Percentiles rank a stretch among this genome's conserved stretches.
Evolutionary conservation across 2,888 invertebrate genomes (phyloP).

Genomic region (Neuroscelio doddi): DNA sequence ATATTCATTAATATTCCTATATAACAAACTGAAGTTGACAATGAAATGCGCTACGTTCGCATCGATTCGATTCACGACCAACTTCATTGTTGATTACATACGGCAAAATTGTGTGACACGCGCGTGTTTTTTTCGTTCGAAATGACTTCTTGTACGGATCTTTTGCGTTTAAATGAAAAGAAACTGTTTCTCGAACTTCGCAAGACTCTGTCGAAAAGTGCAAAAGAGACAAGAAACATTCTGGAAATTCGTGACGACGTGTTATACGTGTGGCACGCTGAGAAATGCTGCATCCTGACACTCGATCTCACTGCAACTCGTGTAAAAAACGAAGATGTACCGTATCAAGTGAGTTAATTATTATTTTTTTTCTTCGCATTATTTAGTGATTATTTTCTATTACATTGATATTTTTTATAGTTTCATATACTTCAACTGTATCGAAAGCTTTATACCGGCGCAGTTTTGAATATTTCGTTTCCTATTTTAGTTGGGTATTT

Average conservation of each 20-base stretch:
- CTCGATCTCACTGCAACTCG: constrained; percentile 76
- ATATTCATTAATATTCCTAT: too few relatives aligned
- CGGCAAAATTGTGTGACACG: constrained; percentile 1
- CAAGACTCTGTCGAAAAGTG: constrained; percentile 74
- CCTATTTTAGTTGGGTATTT: too few relatives aligned
- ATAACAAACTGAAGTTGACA: too few relatives aligned
- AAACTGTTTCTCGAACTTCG: constrained; percentile 77
- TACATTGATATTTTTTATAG: neutral
- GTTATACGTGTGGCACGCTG: constrained; percentile 79
- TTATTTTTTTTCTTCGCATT: neutral
- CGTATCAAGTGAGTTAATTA: constrained; percentile 75
- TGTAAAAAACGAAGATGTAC: constrained; percentile 74
- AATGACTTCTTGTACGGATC: constrained; percentile 78
- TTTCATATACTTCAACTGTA: too few relatives aligned
- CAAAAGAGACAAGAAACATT: constrained; percentile 77
- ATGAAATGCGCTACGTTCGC: too few relatives aligned
- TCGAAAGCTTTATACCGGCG: too few relatives aligned
- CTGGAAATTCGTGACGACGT: constrained; percentile 79
- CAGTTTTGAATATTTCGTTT: too few relatives aligned
- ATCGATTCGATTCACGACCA: constrained; percentile 28
- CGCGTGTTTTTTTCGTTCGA: constrained; percentile 48
- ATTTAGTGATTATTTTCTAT: neutral
- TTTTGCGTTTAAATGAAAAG: constrained; percentile 76
- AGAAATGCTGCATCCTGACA: constrained; percentile 78
- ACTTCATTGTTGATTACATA: constrained; percentile 61